Base-by-base conservation (phyloP, 92 coral and sea anemone species). In the Phenganax subtilis region DNA sequence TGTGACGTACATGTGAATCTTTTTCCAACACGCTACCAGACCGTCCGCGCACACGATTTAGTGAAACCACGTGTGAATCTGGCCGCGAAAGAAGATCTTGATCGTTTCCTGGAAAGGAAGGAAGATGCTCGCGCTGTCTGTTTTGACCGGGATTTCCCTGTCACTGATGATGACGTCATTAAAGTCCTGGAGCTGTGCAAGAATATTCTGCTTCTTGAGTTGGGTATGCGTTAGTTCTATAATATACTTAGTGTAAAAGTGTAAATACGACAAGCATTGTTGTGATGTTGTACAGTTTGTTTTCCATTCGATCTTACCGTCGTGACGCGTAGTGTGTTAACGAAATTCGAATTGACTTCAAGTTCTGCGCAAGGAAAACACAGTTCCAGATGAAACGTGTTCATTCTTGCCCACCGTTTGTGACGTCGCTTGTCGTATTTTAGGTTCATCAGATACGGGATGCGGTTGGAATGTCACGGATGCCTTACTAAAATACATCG, bases 361-460 rank as follows among this genome's bases (percentile, higher is more conserved):
- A 3, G 16, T 59, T 37, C 5, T 37, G 5, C 47, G 3, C 47
- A 37, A 37, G 5, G 5, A 37, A 37, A 37, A 37, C 9, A 64
- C 47, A 64, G 31, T 20, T 30, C 70, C 2, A 44, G 70, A 8
- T n/a, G 70, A 64, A n/a, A 59, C 27, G 6, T 61, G 67, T 61
- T 61, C 2, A 61, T 61, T 61, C 67, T 71, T 59, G 89, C 64
- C 89, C 89, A 94, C 89, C 82, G 82, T 87, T 53, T 92, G 91
- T 89, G 85, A 89, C 56, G 76, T 64, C 12, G 90, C 57, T 89
- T 87, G 89, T 54, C 88, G 89, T 0, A 89, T 90, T 54, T 80
- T 96, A 2, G 83, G 99, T 66, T 96, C 97, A 29, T 88, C 97
- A 0, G 89, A 89, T 74, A 85, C 91, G 12, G 99, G 99, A 16